Conservation (phyloP, 2,113 vertebrate species). For the Gopherus flavomarginatus region DNA sequence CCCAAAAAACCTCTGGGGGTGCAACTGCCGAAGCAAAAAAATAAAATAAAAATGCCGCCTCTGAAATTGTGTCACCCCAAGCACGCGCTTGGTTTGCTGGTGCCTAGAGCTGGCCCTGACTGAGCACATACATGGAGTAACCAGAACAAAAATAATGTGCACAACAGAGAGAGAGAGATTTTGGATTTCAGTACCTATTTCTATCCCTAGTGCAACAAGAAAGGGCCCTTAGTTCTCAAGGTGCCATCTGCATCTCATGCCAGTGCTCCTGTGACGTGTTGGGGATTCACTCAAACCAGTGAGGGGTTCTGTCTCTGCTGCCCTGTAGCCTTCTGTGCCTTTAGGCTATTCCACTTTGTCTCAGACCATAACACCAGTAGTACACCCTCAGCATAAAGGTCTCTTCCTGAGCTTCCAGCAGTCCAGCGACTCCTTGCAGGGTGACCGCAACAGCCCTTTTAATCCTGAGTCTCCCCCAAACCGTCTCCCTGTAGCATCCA, state of each 20-base stretch:
- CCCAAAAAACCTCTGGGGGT: too few relatives aligned
- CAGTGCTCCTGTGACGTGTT: background rate
- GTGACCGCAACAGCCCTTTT: background rate
- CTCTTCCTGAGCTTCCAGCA: background rate
- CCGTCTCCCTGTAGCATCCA: too few relatives aligned
- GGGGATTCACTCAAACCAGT: background rate
- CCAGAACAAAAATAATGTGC: background rate
- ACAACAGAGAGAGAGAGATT: background rate
- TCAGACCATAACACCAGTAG: background rate
- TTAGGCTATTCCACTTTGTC: background rate
- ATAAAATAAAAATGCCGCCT: too few relatives aligned
- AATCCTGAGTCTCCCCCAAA: background rate
- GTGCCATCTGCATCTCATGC: background rate
- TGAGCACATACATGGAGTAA: background rate
- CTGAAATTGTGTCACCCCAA: too few relatives aligned
- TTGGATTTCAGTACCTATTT: background rate
- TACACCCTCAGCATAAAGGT: background rate
- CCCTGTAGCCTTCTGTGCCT: background rate
- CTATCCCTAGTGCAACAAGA: background rate
- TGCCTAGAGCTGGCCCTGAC: background rate
- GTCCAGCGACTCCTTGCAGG: background rate
- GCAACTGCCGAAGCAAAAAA: too few relatives aligned
- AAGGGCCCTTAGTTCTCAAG: background rate
- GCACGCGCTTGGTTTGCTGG: too few relatives aligned
- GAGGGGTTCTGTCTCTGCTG: background rate